Conservation (phyloP, 2,888 invertebrate species). For the Acleris holmiana region DNA sequence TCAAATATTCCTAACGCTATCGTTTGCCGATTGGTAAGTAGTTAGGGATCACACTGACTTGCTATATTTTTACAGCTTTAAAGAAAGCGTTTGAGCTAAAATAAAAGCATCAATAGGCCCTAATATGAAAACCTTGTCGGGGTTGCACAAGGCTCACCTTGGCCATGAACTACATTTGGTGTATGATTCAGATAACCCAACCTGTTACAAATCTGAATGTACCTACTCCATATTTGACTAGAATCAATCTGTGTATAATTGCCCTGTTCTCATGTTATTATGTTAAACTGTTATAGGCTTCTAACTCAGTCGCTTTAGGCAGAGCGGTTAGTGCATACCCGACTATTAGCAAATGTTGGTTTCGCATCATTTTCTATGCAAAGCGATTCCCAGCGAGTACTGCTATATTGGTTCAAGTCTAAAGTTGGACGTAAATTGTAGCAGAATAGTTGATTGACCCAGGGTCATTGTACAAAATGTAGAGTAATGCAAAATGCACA, state of each 20-base stretch:
- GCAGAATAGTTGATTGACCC: constrained; percentile 9
- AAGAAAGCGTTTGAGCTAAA: not conserved
- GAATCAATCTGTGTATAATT: not conserved
- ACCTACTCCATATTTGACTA: not conserved
- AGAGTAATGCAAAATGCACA: not conserved
- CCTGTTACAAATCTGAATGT: not conserved
- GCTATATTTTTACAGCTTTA: not conserved
- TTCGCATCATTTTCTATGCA: constrained; percentile 36
- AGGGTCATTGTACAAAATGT: constrained; percentile 1
- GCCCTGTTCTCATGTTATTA: not conserved
- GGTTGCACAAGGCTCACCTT: not conserved
- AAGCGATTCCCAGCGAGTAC: constrained; percentile 29
- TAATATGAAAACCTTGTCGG: too few relatives aligned
- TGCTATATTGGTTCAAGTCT: constrained; percentile 27
- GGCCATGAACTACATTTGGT: not conserved
- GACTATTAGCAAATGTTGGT: constrained; percentile 32
- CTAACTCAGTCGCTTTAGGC: not conserved
- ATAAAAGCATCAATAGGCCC: not conserved
- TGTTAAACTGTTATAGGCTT: not conserved
- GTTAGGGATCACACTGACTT: constrained; percentile 3
- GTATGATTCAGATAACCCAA: not conserved
- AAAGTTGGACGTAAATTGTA: constrained; percentile 12
- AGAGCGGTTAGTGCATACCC: constrained; percentile 13
- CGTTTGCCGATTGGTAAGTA: constrained; percentile 18
- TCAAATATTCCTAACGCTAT: constrained; percentile 15